Evolutionary conservation across 2,888 invertebrate genomes (phyloP).

Genomic region (Parnassius smintheus): DNA sequence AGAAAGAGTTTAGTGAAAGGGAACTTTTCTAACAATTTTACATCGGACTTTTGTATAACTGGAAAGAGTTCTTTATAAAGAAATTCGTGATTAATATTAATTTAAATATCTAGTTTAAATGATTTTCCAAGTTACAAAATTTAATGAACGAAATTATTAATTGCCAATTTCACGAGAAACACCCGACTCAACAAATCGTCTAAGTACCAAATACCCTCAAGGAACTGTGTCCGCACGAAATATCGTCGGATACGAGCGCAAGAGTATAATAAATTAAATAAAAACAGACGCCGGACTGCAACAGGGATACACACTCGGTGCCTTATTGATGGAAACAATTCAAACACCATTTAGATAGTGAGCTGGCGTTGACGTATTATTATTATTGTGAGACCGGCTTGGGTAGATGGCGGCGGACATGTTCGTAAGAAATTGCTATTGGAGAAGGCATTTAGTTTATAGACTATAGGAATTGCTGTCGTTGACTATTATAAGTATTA

Average conservation of each 20-base stretch:
- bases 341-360: conserved; percentile 78
- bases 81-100: no score
- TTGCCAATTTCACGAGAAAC: conserved; percentile 15
- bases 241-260: conserved; percentile 15
- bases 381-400: conserved; percentile 59
- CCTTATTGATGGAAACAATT: conserved; percentile 79
- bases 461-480: no score
- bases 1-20: conserved; percentile 19
- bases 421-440: conserved; percentile 23
- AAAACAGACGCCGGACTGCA: conserved; percentile 50
- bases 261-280: conserved; percentile 44
- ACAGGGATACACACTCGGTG: conserved; percentile 71
- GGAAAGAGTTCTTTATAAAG: no score
- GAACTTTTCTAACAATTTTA: conserved; percentile 5
- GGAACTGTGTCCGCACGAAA: not conserved
- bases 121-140: no score
- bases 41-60: no score
- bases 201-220: not conserved
- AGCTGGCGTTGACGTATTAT: conserved; percentile 75
- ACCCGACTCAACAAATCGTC: conserved; percentile 3
- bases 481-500: no score
- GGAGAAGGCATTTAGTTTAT: conserved; percentile 29
- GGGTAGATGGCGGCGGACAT: conserved; percentile 21
- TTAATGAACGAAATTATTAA: not conserved
- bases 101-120: no score